These are phyloP conservation scores for Cephus rjabovi DNA, from an alignment of 2,888 invertebrate species.

Conservation along the genomic window DNA sequence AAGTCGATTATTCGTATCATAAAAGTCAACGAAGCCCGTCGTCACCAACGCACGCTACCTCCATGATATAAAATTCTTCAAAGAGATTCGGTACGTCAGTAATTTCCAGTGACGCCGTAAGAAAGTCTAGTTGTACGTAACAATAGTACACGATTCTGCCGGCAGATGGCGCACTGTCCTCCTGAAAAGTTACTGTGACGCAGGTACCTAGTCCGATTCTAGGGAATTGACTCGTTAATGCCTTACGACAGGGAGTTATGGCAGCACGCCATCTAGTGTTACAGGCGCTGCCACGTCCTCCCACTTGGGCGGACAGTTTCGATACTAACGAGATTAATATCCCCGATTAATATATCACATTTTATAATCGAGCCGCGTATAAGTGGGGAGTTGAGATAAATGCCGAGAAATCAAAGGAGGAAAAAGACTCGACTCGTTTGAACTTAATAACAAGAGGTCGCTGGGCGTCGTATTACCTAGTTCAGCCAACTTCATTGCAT, in stretches of 20 bases:
- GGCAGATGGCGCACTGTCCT: neutral
- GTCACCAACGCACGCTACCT: neutral
- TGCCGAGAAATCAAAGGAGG: neutral
- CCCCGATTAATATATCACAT: neutral
- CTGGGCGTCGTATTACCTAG: neutral
- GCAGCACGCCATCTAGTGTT: slow-evolving; percentile 21
- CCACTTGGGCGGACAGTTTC: slow-evolving; percentile 31
- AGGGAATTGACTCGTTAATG: slow-evolving; percentile 32
- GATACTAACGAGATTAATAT: slow-evolving; percentile 35
- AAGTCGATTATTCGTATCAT: neutral
- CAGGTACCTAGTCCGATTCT: neutral
- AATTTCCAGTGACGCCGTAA: neutral
- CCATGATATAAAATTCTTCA: neutral
- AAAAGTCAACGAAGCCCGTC: neutral
- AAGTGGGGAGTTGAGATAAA: neutral
- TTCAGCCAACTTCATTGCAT: neutral
- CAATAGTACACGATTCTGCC: neutral
- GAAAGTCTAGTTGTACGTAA: neutral
- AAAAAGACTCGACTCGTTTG: neutral
- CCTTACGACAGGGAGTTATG: slow-evolving; percentile 22
- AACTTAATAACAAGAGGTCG: neutral
- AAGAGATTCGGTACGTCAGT: neutral
- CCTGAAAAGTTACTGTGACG: neutral
- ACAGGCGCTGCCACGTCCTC: slow-evolving; percentile 17
- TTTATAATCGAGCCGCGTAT: neutral